Percentiles rank a stretch among this genome's conserved stretches.
phyloP scores from a whole-genome alignment of 1,140 invertebrate genomes.

The Drosophila eugracilis region DNA sequence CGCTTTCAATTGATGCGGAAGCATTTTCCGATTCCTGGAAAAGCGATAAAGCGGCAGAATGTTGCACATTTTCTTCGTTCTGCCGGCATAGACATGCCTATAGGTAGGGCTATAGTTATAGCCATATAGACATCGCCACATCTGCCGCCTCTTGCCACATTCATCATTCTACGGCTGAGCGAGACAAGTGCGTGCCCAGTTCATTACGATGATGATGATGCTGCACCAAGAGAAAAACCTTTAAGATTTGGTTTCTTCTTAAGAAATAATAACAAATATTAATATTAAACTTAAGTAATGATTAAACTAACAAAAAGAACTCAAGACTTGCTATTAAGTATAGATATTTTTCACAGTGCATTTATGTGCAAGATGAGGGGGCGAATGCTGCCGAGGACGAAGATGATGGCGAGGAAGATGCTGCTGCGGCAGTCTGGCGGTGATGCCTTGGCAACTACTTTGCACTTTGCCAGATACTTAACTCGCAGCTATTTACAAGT shows the following conservation, averaged over 20 bases:
- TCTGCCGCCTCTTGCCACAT: slow-evolving; percentile 50
- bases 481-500: slow-evolving; percentile 84
- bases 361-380: slow-evolving; percentile 4
- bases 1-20: slow-evolving; percentile 72
- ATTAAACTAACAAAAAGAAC: too few species aligned
- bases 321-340: too few species aligned
- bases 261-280: too few species aligned
- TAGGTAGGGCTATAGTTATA: slow-evolving; percentile 21
- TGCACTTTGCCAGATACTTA: slow-evolving; percentile 84
- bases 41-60: slow-evolving; percentile 68
- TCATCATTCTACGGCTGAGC: slow-evolving; percentile 82
- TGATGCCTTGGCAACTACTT: slow-evolving; percentile 79
- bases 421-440: slow-evolving; percentile 37
- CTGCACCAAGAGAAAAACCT: slow-evolving; percentile 3
- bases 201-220: slow-evolving; percentile 64
- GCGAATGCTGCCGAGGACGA: neutral
- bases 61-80: slow-evolving; percentile 45
- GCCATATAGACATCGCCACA: slow-evolving; percentile 46
- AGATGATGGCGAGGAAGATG: slow-evolving; percentile 25
- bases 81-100: slow-evolving; percentile 15
- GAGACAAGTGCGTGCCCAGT: slow-evolving; percentile 78
- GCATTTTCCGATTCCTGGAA: slow-evolving; percentile 71
- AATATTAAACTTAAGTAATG: too few species aligned
- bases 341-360: neutral
- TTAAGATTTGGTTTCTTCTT: too few species aligned